Evolutionary conservation across 2,113 vertebrate genomes (phyloP), one percentile per base, ranked within the genome.

Genomic region (Phyllopteryx taeniolatus): DNA sequence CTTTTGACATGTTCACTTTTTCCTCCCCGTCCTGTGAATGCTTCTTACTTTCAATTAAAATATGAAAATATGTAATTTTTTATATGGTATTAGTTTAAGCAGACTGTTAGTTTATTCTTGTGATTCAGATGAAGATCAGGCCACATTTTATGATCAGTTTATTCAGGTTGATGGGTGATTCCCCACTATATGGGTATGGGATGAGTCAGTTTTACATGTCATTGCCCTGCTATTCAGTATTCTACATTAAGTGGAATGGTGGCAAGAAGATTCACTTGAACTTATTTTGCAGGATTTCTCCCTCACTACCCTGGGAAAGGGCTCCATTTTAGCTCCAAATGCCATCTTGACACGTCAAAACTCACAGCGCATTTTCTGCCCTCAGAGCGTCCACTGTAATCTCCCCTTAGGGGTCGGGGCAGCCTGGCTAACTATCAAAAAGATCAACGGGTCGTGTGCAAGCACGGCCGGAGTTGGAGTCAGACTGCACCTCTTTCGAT

Each of bases 291-390:
- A 27, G 49, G 27, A 27, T 56, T 68, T 46, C 51, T 57, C 54
- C 46, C 39, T 42, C 15, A 20, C 27, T 54, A 59, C 42, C n/a
- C 14, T 14, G 19, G 49, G 47, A 64, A 47, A 70, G 6, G 62
- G 42, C 61, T 67, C 44, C 47, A 47, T 75, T 61, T 67, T 22
- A 60, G 68, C 76, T 64, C 27, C 12, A 20, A 59, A 68, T 56
- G 68, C 31, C 66, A 74, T 59, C 72, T 69, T 64, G 67, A 75
- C 64, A 60, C 35, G 57, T 79, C 69, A 64, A 22, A 81, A 60
- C 39, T 64, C 61, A 8, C 5, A 27, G 42, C 12, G 27, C 43
- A 54, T 67, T 78, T 64, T 22, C 19, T 27, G n/a, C 42, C 66
- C 33, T 53, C 59, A n/a, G 20, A 71, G 20, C 14, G 14, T 53